Conservation (phyloP, 2,113 vertebrate species). For the Ibidorhyncha struthersii region DNA sequence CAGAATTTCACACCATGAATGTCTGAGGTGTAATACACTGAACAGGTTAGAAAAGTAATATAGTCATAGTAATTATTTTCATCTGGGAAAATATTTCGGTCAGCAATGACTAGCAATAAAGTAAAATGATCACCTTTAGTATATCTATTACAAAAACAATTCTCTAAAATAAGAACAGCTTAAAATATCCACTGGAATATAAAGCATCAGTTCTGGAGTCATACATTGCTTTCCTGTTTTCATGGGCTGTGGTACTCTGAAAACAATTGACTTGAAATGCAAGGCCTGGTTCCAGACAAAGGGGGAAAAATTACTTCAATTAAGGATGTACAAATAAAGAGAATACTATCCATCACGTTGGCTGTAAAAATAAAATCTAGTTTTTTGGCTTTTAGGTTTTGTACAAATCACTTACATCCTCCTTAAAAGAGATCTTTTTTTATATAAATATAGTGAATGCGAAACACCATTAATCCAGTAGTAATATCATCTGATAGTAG, state of each 20-base stretch:
- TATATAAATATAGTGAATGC: conserved; percentile 70
- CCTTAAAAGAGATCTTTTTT: conserved; percentile 49
- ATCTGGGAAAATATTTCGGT: conserved; percentile 74
- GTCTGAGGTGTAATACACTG: background rate
- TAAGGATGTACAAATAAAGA: conserved; percentile 53
- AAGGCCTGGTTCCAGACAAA: background rate
- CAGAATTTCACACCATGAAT: conserved; percentile 25
- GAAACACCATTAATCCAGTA: conserved; percentile 77
- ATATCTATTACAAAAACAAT: conserved; percentile 74
- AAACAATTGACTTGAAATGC: conserved; percentile 20
- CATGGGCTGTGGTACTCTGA: background rate
- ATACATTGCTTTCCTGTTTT: background rate
- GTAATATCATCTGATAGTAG: conserved; percentile 81
- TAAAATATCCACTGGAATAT: conserved; percentile 55
- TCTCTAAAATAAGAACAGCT: conserved; percentile 64
- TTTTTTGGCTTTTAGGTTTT: conserved; percentile 52
- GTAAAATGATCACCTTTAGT: conserved; percentile 72
- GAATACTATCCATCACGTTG: background rate
- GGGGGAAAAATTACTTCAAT: conserved; percentile 9
- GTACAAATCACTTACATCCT: conserved; percentile 71
- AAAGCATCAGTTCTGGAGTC: background rate
- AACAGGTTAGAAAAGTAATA: conserved; percentile 67
- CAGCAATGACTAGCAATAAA: conserved; percentile 68
- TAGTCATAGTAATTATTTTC: conserved; percentile 73
- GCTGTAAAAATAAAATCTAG: conserved; percentile 17